Percentiles rank a stretch among this genome's conserved stretches.
These are phyloP conservation scores for Aramus guarauna DNA, from an alignment of 2,113 vertebrate species.

Conservation along the genomic window DNA sequence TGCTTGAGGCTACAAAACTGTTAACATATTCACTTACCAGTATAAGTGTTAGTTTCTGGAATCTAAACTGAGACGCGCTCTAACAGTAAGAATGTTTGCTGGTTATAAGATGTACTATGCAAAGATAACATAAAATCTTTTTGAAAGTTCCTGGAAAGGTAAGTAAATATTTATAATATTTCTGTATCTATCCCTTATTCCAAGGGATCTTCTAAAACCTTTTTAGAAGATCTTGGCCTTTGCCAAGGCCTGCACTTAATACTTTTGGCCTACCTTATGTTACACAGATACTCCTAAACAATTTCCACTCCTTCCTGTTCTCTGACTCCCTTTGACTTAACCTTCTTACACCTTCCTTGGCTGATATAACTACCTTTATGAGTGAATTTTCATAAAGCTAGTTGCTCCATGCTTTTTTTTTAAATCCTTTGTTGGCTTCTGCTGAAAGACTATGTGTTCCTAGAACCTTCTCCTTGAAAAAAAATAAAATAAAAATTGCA, in stretches of 20 bases:
- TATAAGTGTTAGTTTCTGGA: neutral
- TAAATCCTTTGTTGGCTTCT: slow-evolving; percentile 62
- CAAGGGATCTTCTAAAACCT: slow-evolving; percentile 75
- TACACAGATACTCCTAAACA: slow-evolving; percentile 27
- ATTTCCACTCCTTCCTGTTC: slow-evolving; percentile 72
- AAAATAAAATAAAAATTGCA: slow-evolving; percentile 17
- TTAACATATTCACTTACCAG: neutral
- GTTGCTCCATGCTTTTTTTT: slow-evolving; percentile 63
- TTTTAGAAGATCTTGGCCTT: slow-evolving; percentile 75
- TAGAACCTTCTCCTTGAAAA: slow-evolving; percentile 53
- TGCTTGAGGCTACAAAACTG: neutral
- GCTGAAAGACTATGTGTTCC: slow-evolving; percentile 60
- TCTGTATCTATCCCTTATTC: slow-evolving; percentile 23
- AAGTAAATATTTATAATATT: slow-evolving; percentile 55
- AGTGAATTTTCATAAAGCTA: slow-evolving; percentile 75
- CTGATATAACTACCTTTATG: slow-evolving; percentile 78
- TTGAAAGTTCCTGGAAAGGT: slow-evolving; percentile 61
- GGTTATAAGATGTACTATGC: slow-evolving; percentile 5
- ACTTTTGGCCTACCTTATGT: slow-evolving; percentile 27
- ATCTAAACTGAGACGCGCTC: neutral
- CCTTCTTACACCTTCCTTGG: slow-evolving; percentile 58
- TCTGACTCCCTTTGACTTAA: slow-evolving; percentile 62
- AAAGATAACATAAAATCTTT: slow-evolving; percentile 37
- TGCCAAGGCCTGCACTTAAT: slow-evolving; percentile 34
- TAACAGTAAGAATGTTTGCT: slow-evolving; percentile 31